Evolutionary conservation across 2,888 invertebrate species (phyloP), one percentile per base, ranked within the genome.

Genomic region (Ectropis crepuscularia): DNA sequence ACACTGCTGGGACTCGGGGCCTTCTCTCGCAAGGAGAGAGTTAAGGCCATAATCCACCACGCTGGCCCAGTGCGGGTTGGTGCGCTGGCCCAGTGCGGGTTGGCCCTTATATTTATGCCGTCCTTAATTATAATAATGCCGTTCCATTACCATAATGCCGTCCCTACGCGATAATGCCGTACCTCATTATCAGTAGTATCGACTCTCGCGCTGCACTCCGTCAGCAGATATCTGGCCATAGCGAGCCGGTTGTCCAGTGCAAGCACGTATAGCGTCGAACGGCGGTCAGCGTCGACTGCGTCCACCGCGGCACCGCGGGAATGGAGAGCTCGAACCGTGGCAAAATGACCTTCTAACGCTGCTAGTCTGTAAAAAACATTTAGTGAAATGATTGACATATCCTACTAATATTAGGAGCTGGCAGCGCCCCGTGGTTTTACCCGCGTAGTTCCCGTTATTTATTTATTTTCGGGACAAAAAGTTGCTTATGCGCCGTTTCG

Each of bases 201-300:
- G 0, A 98, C 96, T 76, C 97, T 95, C 0, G 97, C 97, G 11
- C 93, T 93, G 43, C 96, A 96, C 75, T 96, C 94, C 65, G 96
- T 94, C 61, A 98, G 86, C 69, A 98, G 92, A 86, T 96, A 96
- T 70, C 96, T 95, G 49, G 97, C 97, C 95, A 97, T 97, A 10
- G 96, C 95, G 69, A 97, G 87, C 68, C 97, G 94, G 88, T 97
- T 97, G 88, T 98, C 98, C 71, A 98, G 89, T 5, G 98, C 98
- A 57, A 99, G 93, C 59, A 98, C 97, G 85, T 99, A 99, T 37
- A 99, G 93, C 0, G 98, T 98, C 77, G 97, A 97, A 51, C 99
- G 94, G 0, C 98, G 96, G 87, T 99, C 99, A 0, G 98, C 97
- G 89, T 99, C 99, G 79, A 96, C 95, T 46, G 97, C 96, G 87